phyloP scores from a whole-genome alignment of 2,888 invertebrate genomes.

The Abrostola triplasia region DNA sequence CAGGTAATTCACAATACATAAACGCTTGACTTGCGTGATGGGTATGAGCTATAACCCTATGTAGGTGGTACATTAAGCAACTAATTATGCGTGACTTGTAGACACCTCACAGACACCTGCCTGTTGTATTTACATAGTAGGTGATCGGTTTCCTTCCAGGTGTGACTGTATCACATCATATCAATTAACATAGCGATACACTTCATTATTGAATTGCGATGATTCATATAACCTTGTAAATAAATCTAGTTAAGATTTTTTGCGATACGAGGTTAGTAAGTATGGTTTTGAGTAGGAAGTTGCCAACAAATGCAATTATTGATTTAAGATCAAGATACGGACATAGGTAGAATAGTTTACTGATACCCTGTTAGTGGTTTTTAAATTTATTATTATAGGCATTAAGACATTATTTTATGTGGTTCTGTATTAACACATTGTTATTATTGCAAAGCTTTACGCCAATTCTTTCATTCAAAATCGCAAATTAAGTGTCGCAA shows the following conservation, averaged over 20 bases:
- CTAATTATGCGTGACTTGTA: constrained; percentile 29
- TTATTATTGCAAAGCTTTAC: no score
- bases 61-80: constrained; percentile 16
- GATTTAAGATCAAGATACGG: constrained; percentile 8
- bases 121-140: constrained; percentile 21
- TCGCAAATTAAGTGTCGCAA: no score
- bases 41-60: constrained; percentile 4
- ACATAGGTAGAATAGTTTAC: constrained; percentile 11
- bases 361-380: no score
- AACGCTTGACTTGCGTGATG: constrained; percentile 14
- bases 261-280: constrained; percentile 28
- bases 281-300: constrained; percentile 39
- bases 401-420: no score
- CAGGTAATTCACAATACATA: constrained; percentile 4
- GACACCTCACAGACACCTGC: constrained; percentile 39
- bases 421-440: no score
- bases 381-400: no score
- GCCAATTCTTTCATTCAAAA: no score
- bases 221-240: constrained; percentile 31
- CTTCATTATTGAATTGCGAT: constrained; percentile 26
- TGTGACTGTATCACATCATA: constrained; percentile 32
- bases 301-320: constrained; percentile 35
- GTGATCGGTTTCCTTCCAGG: constrained; percentile 29
- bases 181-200: constrained; percentile 34
- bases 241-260: constrained; percentile 37